Conservation (phyloP, 2,797 vertebrate species). For the Semaprochilodus insignis region DNA sequence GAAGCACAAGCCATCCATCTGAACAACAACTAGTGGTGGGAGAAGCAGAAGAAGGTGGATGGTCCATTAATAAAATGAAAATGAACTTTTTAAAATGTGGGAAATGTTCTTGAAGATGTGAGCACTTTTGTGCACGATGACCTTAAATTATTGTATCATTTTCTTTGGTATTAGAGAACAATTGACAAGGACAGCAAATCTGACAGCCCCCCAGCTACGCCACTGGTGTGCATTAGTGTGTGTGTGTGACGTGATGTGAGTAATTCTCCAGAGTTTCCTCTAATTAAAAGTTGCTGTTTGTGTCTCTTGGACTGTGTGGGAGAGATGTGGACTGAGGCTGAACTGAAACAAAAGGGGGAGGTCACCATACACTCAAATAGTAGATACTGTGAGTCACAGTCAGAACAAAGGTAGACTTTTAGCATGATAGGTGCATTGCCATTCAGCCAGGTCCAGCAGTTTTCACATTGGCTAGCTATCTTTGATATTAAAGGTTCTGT, state of each 20-base stretch:
- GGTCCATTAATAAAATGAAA: no score
- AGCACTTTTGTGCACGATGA: no score
- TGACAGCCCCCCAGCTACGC: no score
- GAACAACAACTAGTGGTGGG: no score
- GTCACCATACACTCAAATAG: background rate
- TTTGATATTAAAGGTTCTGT: background rate
- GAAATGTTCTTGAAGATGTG: no score
- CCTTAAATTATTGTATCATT: no score
- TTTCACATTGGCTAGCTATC: background rate
- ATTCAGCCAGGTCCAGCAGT: background rate
- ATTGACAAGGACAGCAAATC: no score
- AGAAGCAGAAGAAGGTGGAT: no score
- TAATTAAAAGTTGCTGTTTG: conserved; percentile 82
- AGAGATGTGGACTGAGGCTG: conserved; percentile 39
- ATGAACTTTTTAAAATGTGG: no score
- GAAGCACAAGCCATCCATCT: no score
- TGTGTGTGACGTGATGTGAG: conserved; percentile 60
- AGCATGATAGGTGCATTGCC: background rate
- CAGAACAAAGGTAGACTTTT: background rate
- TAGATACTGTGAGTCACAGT: conserved; percentile 19
- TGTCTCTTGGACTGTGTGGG: conserved; percentile 66
- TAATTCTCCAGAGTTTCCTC: conserved; percentile 73
- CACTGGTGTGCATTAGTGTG: conserved; percentile 61
- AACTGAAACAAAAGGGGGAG: conserved; percentile 25
- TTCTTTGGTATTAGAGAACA: no score